These are phyloP conservation scores for Chloebia gouldiae DNA, from an alignment of 2,113 vertebrate species.

Conservation along the genomic window DNA sequence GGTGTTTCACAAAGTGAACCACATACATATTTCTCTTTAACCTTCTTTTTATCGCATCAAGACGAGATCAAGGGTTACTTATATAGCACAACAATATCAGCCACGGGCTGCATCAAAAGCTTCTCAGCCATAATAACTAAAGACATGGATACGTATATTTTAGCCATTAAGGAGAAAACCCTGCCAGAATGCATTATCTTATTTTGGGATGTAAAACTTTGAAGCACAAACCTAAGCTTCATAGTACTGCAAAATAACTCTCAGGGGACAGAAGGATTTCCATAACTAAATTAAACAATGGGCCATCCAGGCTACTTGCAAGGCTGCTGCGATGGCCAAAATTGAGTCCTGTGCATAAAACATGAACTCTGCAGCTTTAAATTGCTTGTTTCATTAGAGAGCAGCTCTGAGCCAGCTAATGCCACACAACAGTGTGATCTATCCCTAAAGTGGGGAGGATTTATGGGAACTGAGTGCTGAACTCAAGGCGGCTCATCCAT, in stretches of 20 bases:
- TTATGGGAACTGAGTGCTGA: neutral
- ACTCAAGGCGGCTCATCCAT: neutral
- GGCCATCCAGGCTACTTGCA: neutral
- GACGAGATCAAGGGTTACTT: constrained; percentile 44
- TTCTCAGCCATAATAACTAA: constrained; percentile 23
- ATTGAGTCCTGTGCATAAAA: neutral
- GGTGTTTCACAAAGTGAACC: neutral
- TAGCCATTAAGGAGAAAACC: constrained; percentile 56
- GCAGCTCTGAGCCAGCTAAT: neutral
- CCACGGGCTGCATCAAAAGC: constrained; percentile 41
- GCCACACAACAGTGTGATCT: neutral
- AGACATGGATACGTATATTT: constrained; percentile 45
- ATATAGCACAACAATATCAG: constrained; percentile 41
- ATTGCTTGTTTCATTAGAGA: neutral
- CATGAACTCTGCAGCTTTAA: neutral
- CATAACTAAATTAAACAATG: neutral
- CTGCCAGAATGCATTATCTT: constrained; percentile 55
- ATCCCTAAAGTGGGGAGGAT: neutral
- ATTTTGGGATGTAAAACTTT: constrained; percentile 45
- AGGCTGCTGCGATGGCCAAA: neutral
- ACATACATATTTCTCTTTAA: constrained; percentile 45
- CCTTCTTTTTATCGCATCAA: constrained; percentile 16
- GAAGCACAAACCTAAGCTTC: constrained; percentile 28
- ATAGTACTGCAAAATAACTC: neutral
- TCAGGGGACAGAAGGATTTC: constrained; percentile 28